A percentile compares a stretch with the other conserved stretches of the same genome.
phyloP scores from a whole-genome alignment of 2,113 vertebrate species.

The Anas platyrhynchos region DNA sequence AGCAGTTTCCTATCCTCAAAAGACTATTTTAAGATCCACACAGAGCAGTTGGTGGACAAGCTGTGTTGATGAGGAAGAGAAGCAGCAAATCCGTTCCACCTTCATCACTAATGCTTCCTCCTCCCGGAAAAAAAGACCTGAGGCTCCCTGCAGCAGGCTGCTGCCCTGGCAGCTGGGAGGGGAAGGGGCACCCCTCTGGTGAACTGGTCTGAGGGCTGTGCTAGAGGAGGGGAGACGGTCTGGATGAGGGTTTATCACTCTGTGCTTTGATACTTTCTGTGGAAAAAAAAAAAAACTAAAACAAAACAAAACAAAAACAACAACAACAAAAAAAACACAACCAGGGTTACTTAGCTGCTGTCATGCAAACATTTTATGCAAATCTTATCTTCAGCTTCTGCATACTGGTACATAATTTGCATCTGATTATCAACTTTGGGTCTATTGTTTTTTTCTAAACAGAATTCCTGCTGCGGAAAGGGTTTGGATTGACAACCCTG shows the following conservation, averaged over 20 bases:
- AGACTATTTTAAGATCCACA: slow-evolving; percentile 26
- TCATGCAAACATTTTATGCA: slow-evolving; percentile 50
- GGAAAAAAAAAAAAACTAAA: background rate
- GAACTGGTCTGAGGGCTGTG: background rate
- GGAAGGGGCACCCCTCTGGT: background rate
- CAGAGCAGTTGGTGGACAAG: slow-evolving; percentile 18
- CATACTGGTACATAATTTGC: slow-evolving; percentile 51
- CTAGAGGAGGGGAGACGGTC: background rate
- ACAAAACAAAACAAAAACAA: background rate
- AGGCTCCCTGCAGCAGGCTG: background rate
- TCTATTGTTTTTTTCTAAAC: slow-evolving; percentile 45
- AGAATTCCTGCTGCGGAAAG: slow-evolving; percentile 28
- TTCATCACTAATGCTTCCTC: slow-evolving; percentile 6
- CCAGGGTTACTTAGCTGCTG: slow-evolving; percentile 15
- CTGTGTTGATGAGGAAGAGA: background rate
- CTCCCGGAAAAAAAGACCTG: background rate
- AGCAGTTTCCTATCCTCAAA: background rate
- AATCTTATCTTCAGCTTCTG: slow-evolving; percentile 45
- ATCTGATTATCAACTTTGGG: slow-evolving; percentile 43
- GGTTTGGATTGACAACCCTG: slow-evolving; percentile 17
- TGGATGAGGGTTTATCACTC: background rate
- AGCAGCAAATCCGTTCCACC: background rate
- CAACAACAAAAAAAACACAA: background rate
- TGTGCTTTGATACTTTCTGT: background rate
- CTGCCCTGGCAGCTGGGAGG: background rate